A percentile compares a stretch with the other conserved stretches of the same genome.
Conservation (phyloP, 2,113 vertebrate species). For the Willisornis vidua region DNA sequence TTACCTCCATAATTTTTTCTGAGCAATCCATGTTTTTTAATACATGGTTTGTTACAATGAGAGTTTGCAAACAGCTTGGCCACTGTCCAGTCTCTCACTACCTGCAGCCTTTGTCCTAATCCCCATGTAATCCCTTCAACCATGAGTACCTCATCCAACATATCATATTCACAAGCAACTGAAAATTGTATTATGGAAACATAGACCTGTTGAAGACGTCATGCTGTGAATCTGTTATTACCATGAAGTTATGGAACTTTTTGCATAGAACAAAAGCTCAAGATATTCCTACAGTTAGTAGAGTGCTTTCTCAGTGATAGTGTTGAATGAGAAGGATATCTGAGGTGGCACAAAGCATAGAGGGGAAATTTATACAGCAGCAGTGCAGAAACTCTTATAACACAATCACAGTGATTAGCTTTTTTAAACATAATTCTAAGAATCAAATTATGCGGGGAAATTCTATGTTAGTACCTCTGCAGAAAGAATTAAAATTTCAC, state of each 20-base stretch:
- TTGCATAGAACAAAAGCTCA: conserved; percentile 13
- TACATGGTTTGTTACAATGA: background rate
- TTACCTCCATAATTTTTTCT: background rate
- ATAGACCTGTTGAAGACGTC: background rate
- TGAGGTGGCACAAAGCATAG: background rate
- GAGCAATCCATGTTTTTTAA: background rate
- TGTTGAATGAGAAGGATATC: background rate
- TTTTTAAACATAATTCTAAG: background rate
- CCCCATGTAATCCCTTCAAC: conserved; percentile 21
- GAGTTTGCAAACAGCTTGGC: background rate
- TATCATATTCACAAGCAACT: background rate
- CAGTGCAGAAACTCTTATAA: background rate
- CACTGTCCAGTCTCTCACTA: background rate
- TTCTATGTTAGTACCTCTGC: conserved; percentile 4
- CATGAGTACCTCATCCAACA: background rate
- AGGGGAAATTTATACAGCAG: background rate
- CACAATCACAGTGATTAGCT: conserved; percentile 38
- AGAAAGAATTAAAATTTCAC: background rate
- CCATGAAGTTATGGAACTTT: background rate
- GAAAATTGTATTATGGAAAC: background rate
- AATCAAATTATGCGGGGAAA: background rate
- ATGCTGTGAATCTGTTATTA: background rate
- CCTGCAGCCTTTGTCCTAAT: conserved; percentile 6
- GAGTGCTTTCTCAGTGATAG: background rate
- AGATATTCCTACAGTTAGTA: background rate